Evolutionary conservation across 2,797 vertebrate species (phyloP).

Genomic region (Lagocephalus sceleratus): DNA sequence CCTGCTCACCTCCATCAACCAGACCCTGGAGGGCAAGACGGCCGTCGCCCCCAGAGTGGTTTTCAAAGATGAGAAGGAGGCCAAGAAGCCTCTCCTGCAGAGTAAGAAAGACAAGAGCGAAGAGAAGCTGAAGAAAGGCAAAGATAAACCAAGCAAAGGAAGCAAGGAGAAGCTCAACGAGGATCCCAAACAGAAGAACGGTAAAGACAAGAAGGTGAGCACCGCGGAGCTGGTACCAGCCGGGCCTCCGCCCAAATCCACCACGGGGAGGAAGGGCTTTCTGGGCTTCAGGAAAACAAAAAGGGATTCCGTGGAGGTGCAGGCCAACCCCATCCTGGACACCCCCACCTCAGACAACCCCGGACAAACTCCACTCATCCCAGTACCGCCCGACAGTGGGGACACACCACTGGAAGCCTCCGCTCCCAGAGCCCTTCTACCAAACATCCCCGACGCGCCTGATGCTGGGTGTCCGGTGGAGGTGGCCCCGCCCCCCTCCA

Average conservation of each 20-base stretch:
- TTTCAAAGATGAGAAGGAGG: slow-evolving; percentile 72
- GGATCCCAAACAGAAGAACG: slow-evolving; percentile 49
- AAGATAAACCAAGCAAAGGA: slow-evolving; percentile 40
- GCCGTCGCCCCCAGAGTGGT: slow-evolving; percentile 59
- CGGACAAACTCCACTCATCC: slow-evolving; percentile 43
- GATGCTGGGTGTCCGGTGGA: slow-evolving; percentile 13
- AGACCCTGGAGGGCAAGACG: slow-evolving; percentile 46
- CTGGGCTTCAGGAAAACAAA: slow-evolving; percentile 53
- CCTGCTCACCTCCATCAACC: slow-evolving; percentile 67
- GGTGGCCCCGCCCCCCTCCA: background rate
- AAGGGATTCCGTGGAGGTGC: slow-evolving; percentile 4
- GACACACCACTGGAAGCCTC: background rate
- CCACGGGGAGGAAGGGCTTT: slow-evolving; percentile 45
- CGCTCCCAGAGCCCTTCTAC: slow-evolving; percentile 8
- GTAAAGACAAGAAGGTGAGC: slow-evolving; percentile 48
- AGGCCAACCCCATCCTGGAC: slow-evolving; percentile 46
- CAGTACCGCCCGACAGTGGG: slow-evolving; percentile 20
- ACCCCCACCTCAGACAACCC: slow-evolving; percentile 6
- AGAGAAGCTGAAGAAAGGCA: slow-evolving; percentile 37
- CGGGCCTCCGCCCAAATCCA: slow-evolving; percentile 42
- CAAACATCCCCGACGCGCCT: slow-evolving; percentile 20
- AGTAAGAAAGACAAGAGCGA: slow-evolving; percentile 48
- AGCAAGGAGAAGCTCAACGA: slow-evolving; percentile 35
- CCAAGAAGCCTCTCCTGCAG: slow-evolving; percentile 42
- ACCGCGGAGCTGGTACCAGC: slow-evolving; percentile 44